A percentile compares a stretch with the other conserved stretches of the same genome.
Conservation (phyloP, 1,140 invertebrate genomes). For the Lycorma delicatula region DNA sequence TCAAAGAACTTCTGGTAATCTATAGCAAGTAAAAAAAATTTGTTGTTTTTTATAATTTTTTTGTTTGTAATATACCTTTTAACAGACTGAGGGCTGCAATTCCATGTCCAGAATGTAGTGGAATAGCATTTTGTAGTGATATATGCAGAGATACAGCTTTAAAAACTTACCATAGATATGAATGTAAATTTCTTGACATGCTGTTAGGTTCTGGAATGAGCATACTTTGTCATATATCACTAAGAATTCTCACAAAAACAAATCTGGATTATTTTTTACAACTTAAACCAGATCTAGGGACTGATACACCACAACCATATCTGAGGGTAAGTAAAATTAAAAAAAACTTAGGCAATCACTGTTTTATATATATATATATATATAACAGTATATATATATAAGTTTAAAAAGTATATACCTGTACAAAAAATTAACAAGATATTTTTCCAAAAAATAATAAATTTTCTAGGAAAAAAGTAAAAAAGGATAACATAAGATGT, state of each 20-base stretch:
- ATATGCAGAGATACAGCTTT: slow-evolving; percentile 58
- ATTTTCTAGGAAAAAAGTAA: too few species aligned
- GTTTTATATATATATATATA: too few species aligned
- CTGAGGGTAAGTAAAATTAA: slow-evolving; percentile 37
- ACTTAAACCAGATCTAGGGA: not conserved
- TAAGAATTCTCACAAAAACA: slow-evolving; percentile 61
- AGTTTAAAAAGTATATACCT: too few species aligned
- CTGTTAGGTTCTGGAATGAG: slow-evolving; percentile 75
- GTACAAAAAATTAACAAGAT: too few species aligned
- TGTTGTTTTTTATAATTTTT: too few species aligned
- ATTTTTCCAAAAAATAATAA: too few species aligned
- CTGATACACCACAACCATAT: slow-evolving; percentile 12
- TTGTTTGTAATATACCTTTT: slow-evolving; percentile 4
- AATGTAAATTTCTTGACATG: slow-evolving; percentile 68
- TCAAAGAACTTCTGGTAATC: too few species aligned
- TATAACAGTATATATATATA: too few species aligned
- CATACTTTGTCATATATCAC: slow-evolving; percentile 61
- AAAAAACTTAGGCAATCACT: too few species aligned
- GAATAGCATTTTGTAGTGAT: slow-evolving; percentile 63
- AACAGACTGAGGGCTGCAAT: slow-evolving; percentile 50
- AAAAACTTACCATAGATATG: slow-evolving; percentile 64
- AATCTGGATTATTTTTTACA: slow-evolving; percentile 12
- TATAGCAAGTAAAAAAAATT: too few species aligned
- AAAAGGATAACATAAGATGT: too few species aligned
- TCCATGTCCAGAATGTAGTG: slow-evolving; percentile 65